Base-by-base conservation (phyloP, 2,888 invertebrate genomes). In the Hydrotaea diabolus region DNA sequence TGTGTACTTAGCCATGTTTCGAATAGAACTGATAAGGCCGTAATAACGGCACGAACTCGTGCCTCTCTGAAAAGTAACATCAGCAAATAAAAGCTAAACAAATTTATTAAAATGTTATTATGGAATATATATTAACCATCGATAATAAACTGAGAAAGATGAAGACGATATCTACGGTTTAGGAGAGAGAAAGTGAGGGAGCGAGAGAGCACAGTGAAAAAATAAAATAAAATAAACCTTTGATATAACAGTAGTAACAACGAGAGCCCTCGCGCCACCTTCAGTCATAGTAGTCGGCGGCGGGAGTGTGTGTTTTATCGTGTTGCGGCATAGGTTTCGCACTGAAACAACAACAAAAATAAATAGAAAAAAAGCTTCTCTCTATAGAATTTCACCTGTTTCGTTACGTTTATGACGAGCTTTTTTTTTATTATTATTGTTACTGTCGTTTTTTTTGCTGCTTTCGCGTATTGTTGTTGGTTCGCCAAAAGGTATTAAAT, bases 401-500 rank as follows among this genome's bases (percentile, higher is more conserved):
- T 26, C n/a, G n/a, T n/a, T n/a, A n/a, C n/a, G n/a, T n/a, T n/a
- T n/a, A n/a, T 46, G 13, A 17, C 39, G 39, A 69, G 69, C 69
- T 69, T 69, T 69, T 69, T 43, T 39, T 46, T 31, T 31, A 4
- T 31, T 31, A 19, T 13, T 69, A 43, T 46, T 46, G 46, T 21
- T 21, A 19, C 43, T 64, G n/a, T 1, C 31, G 15, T 64, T 31
- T 36, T 3, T 36, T 36, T 36, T 36, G 36, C 8, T 64, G 36
- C 7, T 64, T 62, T 19, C n/a, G n/a, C n/a, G 62, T 26, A 39
- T 21, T 69, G 13, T 66, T 31, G 31, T 64, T 31, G 21, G 15
- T 69, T 15, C 9, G 43, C 43, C 46, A 46, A 23, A 13, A 53
- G 53, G 49, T 79, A 73, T 83, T 79, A 19, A 69, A 72, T 78